phyloP scores from a whole-genome alignment of 2,797 vertebrate genomes.

The Sternotherus odoratus region DNA sequence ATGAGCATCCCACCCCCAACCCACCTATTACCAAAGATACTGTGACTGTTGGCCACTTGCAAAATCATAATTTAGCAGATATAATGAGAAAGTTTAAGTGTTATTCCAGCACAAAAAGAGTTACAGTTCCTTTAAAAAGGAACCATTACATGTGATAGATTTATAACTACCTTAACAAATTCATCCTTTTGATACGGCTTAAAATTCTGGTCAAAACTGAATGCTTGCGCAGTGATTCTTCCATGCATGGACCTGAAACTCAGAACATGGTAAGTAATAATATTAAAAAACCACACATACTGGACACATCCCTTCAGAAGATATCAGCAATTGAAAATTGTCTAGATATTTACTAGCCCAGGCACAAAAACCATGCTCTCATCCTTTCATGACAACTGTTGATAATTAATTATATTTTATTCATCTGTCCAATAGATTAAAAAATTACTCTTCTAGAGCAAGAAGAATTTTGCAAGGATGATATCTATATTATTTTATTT shows the following conservation, averaged over 20 bases:
- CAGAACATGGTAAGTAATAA: background rate
- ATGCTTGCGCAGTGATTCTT: constrained; percentile 85
- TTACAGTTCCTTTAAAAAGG: background rate
- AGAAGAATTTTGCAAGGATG: background rate
- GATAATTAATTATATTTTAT: background rate
- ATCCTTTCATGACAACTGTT: background rate
- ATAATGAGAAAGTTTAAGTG: background rate
- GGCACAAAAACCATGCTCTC: background rate
- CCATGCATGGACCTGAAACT: constrained; percentile 90
- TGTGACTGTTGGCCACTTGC: background rate
- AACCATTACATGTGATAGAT: background rate
- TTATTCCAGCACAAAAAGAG: background rate
- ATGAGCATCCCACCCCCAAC: constrained; percentile 14
- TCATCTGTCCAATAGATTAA: background rate
- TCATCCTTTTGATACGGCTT: constrained; percentile 82
- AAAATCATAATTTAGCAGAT: background rate
- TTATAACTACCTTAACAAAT: constrained; percentile 85
- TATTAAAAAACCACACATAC: background rate
- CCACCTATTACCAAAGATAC: background rate
- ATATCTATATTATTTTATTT: accelerated
- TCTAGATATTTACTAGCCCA: background rate
- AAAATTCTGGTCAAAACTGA: constrained; percentile 89
- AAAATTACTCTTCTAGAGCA: background rate
- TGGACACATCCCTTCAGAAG: background rate
- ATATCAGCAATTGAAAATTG: background rate